Conservation (phyloP, 2,797 vertebrate species). For the Otolemur crassicaudatus region DNA sequence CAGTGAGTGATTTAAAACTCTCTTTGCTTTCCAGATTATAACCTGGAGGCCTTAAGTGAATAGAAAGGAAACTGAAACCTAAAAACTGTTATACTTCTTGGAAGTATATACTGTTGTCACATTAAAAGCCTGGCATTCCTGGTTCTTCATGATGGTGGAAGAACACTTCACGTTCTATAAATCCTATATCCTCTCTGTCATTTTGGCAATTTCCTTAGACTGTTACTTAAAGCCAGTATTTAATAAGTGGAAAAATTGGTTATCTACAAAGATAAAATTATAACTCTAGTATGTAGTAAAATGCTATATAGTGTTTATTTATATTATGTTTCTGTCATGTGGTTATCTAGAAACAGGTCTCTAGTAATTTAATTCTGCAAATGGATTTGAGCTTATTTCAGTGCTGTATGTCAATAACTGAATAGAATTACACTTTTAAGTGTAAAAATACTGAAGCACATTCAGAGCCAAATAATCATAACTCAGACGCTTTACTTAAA, state of each 20-base stretch:
- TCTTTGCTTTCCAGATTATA: neutral
- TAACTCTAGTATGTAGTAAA: neutral
- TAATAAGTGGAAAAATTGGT: neutral
- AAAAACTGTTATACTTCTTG: neutral
- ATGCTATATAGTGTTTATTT: neutral
- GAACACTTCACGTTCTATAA: neutral
- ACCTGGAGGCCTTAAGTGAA: neutral
- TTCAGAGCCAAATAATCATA: neutral
- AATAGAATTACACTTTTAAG: neutral
- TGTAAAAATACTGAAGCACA: neutral
- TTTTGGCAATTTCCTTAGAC: neutral
- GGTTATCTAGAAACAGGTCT: neutral
- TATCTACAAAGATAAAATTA: neutral
- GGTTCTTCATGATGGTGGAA: neutral
- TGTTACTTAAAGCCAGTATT: neutral
- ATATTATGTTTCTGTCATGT: neutral
- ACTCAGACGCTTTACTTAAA: neutral
- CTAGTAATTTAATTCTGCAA: neutral
- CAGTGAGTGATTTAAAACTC: neutral
- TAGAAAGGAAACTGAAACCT: neutral
- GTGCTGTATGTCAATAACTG: neutral
- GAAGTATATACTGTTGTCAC: neutral
- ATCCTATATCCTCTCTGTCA: neutral
- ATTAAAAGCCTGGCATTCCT: neutral
- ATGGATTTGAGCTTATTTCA: neutral